Percentiles rank a stretch among this genome's conserved stretches.
Evolutionary conservation across 2,797 vertebrate genomes (phyloP).

Genomic region (Fistularia tabacaria): DNA sequence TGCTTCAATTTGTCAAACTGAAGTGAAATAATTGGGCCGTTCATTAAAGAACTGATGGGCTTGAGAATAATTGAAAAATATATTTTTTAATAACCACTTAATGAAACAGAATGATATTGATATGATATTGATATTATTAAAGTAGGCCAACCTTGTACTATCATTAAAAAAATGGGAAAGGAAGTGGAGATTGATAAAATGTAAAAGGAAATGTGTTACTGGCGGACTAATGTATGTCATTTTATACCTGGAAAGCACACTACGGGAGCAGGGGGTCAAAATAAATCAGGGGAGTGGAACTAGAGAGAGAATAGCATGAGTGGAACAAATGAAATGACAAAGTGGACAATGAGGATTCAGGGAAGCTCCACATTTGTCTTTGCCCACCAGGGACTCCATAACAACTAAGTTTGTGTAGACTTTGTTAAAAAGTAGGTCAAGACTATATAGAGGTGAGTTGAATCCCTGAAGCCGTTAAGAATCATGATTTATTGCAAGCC

Average conservation of each 20-base stretch:
- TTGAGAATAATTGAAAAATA: no score
- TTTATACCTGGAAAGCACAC: neutral
- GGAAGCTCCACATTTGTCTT: conserved; percentile 53
- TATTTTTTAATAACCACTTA: no score
- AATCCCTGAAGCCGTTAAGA: conserved; percentile 51
- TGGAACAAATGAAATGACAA: conserved; percentile 38
- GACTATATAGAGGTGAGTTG: conserved; percentile 52
- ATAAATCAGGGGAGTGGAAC: conserved; percentile 7
- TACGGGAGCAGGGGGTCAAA: conserved; percentile 11
- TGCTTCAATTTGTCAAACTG: no score
- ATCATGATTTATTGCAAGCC: conserved; percentile 60
- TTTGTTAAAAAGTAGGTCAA: conserved; percentile 60
- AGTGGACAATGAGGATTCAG: conserved; percentile 29
- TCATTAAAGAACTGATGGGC: no score
- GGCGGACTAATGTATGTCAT: neutral
- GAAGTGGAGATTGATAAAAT: no score
- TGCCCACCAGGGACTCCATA: conserved; percentile 27
- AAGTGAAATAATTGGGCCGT: no score
- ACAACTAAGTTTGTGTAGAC: conserved; percentile 42
- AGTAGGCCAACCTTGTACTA: no score
- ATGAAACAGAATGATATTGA: no score
- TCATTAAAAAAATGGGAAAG: no score
- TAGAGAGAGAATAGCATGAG: neutral
- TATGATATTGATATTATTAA: no score
- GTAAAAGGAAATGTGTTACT: no score